These are phyloP conservation scores for Micoletzkya japonica DNA, from an alignment of 2,888 invertebrate species.

Conservation along the genomic window DNA sequence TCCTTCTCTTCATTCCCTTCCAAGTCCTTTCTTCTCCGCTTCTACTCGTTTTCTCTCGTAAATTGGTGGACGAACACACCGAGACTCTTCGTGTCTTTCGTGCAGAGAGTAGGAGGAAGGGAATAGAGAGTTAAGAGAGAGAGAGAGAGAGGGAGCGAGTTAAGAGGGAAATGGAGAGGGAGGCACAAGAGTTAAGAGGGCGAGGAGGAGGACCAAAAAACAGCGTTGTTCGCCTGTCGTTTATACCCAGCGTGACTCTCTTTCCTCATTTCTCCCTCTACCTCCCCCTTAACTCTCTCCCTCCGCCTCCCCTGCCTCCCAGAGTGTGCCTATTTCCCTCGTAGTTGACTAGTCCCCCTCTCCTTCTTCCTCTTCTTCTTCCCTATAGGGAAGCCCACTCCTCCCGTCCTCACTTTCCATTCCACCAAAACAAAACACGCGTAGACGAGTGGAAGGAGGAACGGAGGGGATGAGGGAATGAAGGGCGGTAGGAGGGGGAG, in stretches of 20 bases:
- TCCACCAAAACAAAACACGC: constrained; percentile 31
- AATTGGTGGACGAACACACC: not conserved
- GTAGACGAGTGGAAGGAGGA: constrained; percentile 29
- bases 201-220: too few species aligned
- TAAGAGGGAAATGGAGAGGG: too few species aligned
- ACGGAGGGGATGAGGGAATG: constrained; percentile 29
- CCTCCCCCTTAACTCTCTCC: not conserved
- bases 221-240: too few species aligned
- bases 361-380: constrained; percentile 27
- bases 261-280: constrained; percentile 17
- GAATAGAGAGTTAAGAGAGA: too few species aligned
- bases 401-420: constrained; percentile 35
- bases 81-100: constrained; percentile 23
- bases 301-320: constrained; percentile 7
- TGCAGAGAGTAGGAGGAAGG: constrained; percentile 19
- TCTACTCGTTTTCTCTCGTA: not conserved
- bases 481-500: not conserved
- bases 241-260: too few species aligned
- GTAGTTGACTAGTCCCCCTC: constrained; percentile 35
- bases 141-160: too few species aligned
- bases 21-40: not conserved
- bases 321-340: constrained; percentile 15
- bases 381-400: constrained; percentile 32
- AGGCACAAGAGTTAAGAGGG: too few species aligned
- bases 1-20: not conserved